Evolutionary conservation across 2,888 invertebrate genomes (phyloP), one percentile per base, ranked within the genome.

Genomic region (Metallyticus violacea): DNA sequence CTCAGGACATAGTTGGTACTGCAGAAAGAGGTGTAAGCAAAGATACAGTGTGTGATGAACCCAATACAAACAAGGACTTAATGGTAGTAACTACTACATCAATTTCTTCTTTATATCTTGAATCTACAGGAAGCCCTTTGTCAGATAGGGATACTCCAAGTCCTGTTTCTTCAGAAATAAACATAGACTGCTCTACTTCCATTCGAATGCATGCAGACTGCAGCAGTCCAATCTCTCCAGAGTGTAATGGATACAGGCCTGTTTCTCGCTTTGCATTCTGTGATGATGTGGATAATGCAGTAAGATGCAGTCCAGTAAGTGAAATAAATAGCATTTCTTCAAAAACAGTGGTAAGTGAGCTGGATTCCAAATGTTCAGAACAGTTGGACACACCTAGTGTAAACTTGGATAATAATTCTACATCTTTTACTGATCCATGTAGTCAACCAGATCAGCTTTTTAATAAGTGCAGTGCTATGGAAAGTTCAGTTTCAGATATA

Each of bases 91-190:
- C 28, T 25, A 28, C 83, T 7, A 7, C 28, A 77, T 30, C 22
- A 5, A 15, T 22, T 22, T 26, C 78, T 27, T 26, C 79, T 4
- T 29, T 28, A 27, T 25, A 26, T 6, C 7, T 2, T 77, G n/a
- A 28, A 28, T 77, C 77, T 6, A n/a, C 26, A 6, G 84, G 77
- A 22, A 79, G 83, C 6, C 83, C 83, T 3, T 5, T 77, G 30
- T 79, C 86, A 26, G 26, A 86, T 26, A 82, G 40, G n/a, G 82
- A 40, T 6, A 86, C 81, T 9, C 78, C 86, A 0, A 88, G 88
- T 76, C 85, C 88, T 27, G 85, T 77, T 15, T 88, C 88, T 26
- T 87, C 88, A 4, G 88, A 88, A 29, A 79, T 87, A 1, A 87
- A 88, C 15, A 26, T 88, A 29, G 86, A 85, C n/a, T 30, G 78